Evolutionary conservation across 1,140 invertebrate species (phyloP).

Genomic region (Drosophila dunni): DNA sequence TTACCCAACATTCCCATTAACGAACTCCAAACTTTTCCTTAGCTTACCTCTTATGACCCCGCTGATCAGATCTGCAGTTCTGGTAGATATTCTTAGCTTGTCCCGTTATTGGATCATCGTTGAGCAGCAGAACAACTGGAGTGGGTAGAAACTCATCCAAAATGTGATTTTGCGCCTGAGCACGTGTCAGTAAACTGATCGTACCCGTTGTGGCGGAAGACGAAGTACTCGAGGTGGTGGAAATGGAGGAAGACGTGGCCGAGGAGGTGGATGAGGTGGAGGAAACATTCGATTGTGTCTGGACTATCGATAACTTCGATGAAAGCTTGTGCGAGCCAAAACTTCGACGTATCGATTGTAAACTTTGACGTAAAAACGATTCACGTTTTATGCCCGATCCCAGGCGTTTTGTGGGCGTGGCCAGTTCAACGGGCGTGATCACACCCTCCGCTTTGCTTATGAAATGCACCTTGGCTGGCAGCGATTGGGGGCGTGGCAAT

Average conservation of each 20-base stretch:
- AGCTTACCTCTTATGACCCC: slow-evolving; percentile 19
- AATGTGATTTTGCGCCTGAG: slow-evolving; percentile 44
- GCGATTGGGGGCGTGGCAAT: slow-evolving; percentile 55
- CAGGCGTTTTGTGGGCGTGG: slow-evolving; percentile 18
- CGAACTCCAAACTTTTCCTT: too few species aligned
- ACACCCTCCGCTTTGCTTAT: not conserved
- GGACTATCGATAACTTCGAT: slow-evolving; percentile 32
- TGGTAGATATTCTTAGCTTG: not conserved
- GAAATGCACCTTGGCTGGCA: slow-evolving; percentile 58
- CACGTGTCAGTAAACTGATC: slow-evolving; percentile 35
- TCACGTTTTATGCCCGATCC: slow-evolving; percentile 52
- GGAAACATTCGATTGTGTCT: slow-evolving; percentile 10
- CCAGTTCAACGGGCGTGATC: not conserved
- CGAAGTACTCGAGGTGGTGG: slow-evolving; percentile 27
- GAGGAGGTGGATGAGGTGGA: slow-evolving; percentile 24
- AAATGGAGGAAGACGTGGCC: slow-evolving; percentile 28
- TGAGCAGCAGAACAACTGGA: slow-evolving; percentile 46
- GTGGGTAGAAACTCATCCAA: slow-evolving; percentile 49
- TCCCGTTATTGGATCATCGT: slow-evolving; percentile 21
- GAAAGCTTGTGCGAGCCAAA: slow-evolving; percentile 59
- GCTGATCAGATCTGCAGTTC: not conserved
- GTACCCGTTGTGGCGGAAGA: slow-evolving; percentile 45
- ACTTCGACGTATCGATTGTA: slow-evolving; percentile 69
- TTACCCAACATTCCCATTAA: too few species aligned
- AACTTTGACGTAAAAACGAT: slow-evolving; percentile 65